Base-by-base conservation (phyloP, 1,140 invertebrate species). In the Monomorium pharaonis region DNA sequence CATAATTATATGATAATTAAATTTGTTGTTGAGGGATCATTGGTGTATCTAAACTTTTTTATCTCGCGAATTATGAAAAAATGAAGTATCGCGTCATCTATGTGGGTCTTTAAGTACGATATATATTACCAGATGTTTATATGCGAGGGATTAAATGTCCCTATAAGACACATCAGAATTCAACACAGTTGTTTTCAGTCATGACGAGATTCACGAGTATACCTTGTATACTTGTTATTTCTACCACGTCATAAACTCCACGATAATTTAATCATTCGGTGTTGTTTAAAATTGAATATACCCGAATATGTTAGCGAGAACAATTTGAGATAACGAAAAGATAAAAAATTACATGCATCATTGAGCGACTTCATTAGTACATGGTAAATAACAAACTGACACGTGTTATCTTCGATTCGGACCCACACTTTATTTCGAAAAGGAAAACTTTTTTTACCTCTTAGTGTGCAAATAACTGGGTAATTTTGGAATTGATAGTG, bases 161-260 rank as follows among this genome's bases (percentile, higher is more conserved):
- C 78, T 74, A 83, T 18, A 54, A 27, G 18, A 54, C 24, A 21
- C 18, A 33, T n/a, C 24, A 54, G 14, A 33, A 47, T 30, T 24
- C 75, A 30, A 81, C 51, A 60, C 33, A 16, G 33, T 27, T 69
- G 30, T 75, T 27, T 16, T 84, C 47, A 2, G 10, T 42, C 27
- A 3, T n/a, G n/a, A n/a, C n/a, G n/a, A n/a, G n/a, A n/a, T n/a
- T n/a, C n/a, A n/a, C n/a, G n/a, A n/a, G n/a, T n/a, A n/a, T n/a
- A n/a, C n/a, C n/a, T n/a, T 83, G 14, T 42, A 14, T 81, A 33
- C 42, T 69, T 47, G 18, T 69, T 80, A 14, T 30, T 81, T 56
- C 10, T 33, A 42, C 27, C 42, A 69, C n/a, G 1, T 62, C 12
- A 4, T 54, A 27, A 70, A 56, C 12, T 49, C 14, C 7, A n/a